These are phyloP conservation scores for Diabrotica virgifera DNA, from an alignment of 1,140 invertebrate genomes.

Conservation along the genomic window DNA sequence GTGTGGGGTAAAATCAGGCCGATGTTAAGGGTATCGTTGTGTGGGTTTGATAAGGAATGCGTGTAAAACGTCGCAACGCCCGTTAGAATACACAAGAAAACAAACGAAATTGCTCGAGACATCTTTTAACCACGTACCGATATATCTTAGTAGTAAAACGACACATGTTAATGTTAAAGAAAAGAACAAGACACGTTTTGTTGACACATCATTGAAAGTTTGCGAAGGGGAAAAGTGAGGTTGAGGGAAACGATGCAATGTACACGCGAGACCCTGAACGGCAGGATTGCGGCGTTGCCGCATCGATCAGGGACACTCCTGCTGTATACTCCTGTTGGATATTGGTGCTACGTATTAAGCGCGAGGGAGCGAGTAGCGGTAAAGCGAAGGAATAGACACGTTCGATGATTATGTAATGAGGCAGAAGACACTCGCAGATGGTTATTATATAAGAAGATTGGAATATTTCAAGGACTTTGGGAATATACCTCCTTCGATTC, in stretches of 20 bases:
- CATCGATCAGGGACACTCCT: conserved; percentile 25
- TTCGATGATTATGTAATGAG: conserved; percentile 9
- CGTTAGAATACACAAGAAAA: conserved; percentile 13
- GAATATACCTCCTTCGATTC: no score
- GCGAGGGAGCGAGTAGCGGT: conserved; percentile 11
- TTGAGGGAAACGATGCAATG: conserved; percentile 8
- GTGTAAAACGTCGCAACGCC: conserved; percentile 26
- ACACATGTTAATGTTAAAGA: conserved; percentile 12
- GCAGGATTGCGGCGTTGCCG: conserved; percentile 7
- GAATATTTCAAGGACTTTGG: neutral
- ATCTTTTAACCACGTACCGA: conserved; percentile 13
- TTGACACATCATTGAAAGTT: conserved; percentile 21
- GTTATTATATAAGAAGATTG: neutral
- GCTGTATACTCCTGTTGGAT: conserved; percentile 26
- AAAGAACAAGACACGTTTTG: conserved; percentile 6
- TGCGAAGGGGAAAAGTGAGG: conserved; percentile 14
- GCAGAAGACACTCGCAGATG: conserved; percentile 17
- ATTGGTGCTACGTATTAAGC: neutral
- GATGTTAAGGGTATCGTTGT: conserved; percentile 48
- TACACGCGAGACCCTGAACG: conserved; percentile 15
- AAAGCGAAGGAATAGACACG: neutral
- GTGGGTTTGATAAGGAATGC: conserved; percentile 12
- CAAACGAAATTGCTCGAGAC: conserved; percentile 22
- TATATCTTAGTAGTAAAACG: neutral
- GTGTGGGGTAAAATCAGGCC: conserved; percentile 66